Percentiles rank a stretch among this genome's conserved stretches.
phyloP scores from a whole-genome alignment of 2,113 vertebrate genomes.

The Aphyosemion australe region DNA sequence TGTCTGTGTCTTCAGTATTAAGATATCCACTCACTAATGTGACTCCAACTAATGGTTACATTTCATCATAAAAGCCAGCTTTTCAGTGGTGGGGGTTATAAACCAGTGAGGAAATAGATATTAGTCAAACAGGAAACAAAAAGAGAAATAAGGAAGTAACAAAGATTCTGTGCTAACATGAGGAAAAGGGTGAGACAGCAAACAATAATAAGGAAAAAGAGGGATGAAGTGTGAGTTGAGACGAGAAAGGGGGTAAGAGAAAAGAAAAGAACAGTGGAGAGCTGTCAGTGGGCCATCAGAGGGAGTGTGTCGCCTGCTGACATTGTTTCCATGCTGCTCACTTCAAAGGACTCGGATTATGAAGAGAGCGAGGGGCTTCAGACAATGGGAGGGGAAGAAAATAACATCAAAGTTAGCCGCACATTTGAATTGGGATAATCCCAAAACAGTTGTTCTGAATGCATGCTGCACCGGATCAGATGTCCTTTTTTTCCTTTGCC shows the following conservation, averaged over 20 bases:
- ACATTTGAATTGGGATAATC: conserved; percentile 78
- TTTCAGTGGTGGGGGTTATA: conserved; percentile 6
- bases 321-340: conserved; percentile 79
- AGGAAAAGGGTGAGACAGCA: neutral
- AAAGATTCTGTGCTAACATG: conserved; percentile 25
- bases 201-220: conserved; percentile 6
- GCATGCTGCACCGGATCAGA: conserved; percentile 68
- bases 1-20: conserved; percentile 68
- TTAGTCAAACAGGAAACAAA: conserved; percentile 23
- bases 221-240: conserved; percentile 49
- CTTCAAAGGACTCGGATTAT: conserved; percentile 80
- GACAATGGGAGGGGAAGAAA: conserved; percentile 76
- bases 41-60: conserved; percentile 64
- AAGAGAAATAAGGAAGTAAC: conserved; percentile 9
- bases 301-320: conserved; percentile 73
- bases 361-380: conserved; percentile 73
- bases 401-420: conserved; percentile 80
- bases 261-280: conserved; percentile 40
- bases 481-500: conserved; percentile 53
- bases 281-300: conserved; percentile 68
- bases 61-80: conserved; percentile 67
- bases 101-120: conserved; percentile 15
- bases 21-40: conserved; percentile 64
- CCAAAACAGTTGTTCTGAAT: conserved; percentile 79
- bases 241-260: conserved; percentile 19